Conservation (phyloP, 2,888 invertebrate species). For the Pseudeuparius sepicola region DNA sequence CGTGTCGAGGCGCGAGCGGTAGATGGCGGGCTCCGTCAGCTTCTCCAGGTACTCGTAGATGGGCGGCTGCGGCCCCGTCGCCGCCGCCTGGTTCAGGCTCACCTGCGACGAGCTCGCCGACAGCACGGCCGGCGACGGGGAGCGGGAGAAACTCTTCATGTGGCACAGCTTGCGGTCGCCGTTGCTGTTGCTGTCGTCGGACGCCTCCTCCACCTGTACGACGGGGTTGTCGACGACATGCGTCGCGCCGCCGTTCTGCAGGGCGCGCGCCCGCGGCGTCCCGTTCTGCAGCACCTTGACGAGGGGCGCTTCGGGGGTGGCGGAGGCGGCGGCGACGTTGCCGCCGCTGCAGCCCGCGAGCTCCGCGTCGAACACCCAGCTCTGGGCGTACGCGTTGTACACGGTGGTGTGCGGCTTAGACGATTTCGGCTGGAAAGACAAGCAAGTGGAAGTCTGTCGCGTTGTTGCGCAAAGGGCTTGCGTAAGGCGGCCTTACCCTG, state of each 20-base stretch:
- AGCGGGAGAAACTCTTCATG: slow-evolving; percentile 44
- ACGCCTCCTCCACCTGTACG: slow-evolving; percentile 40
- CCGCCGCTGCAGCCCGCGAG: slow-evolving; percentile 31
- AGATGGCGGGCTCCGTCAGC: slow-evolving; percentile 39
- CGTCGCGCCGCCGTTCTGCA: slow-evolving; percentile 27
- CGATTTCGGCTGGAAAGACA: slow-evolving; percentile 36
- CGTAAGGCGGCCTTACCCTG: too few relatives aligned
- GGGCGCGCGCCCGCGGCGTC: slow-evolving; percentile 19
- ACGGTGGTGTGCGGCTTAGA: slow-evolving; percentile 32
- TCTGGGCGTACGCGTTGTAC: slow-evolving; percentile 41
- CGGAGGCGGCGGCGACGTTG: slow-evolving; percentile 16
- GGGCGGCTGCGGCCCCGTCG: slow-evolving; percentile 27
- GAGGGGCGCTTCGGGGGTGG: slow-evolving; percentile 31
- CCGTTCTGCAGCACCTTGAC: slow-evolving; percentile 33
- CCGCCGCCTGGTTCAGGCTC: slow-evolving; percentile 30
- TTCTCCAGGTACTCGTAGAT: slow-evolving; percentile 41
- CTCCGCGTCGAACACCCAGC: slow-evolving; percentile 43
- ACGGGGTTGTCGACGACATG: slow-evolving; percentile 38
- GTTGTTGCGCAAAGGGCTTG: too few relatives aligned
- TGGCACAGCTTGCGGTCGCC: slow-evolving; percentile 40
- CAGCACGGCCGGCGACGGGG: slow-evolving; percentile 40
- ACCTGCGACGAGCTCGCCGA: slow-evolving; percentile 42
- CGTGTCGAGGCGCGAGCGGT: slow-evolving; percentile 34
- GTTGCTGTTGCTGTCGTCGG: slow-evolving; percentile 38
- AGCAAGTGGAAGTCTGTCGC: too few relatives aligned